Percentiles rank a stretch among this genome's conserved stretches.
Conservation (phyloP, 2,797 vertebrate genomes). For the Falco columbarius region DNA sequence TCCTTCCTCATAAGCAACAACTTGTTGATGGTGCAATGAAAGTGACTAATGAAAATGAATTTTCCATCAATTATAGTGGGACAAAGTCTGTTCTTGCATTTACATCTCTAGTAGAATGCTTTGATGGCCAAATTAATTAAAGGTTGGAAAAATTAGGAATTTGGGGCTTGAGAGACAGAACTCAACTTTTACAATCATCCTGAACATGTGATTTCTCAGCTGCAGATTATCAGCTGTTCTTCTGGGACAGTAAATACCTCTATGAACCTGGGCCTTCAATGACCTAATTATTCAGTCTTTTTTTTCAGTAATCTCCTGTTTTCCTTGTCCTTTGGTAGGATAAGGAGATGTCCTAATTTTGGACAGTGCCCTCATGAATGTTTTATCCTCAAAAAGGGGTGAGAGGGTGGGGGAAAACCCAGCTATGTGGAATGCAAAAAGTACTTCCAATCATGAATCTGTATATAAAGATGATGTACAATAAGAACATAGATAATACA, state of each 20-base stretch:
- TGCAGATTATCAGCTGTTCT: neutral
- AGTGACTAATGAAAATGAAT: neutral
- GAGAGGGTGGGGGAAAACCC: neutral
- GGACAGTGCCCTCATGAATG: neutral
- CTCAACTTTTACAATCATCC: neutral
- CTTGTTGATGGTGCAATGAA: neutral
- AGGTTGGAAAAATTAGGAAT: neutral
- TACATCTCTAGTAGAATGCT: neutral
- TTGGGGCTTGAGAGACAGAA: neutral
- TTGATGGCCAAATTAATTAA: neutral
- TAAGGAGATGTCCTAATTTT: conserved; percentile 43
- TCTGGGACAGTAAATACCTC: conserved; percentile 1
- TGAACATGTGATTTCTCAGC: neutral
- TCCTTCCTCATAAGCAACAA: neutral
- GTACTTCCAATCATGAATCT: neutral
- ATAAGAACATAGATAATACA: neutral
- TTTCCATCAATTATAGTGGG: neutral
- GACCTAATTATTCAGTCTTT: conserved; percentile 48
- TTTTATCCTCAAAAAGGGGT: neutral
- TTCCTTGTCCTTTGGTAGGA: conserved; percentile 12
- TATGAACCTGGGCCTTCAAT: neutral
- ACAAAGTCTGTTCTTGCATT: neutral
- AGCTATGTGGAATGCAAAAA: neutral
- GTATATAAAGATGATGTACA: neutral
- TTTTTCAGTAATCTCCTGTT: conserved; percentile 53